Evolutionary conservation across 1,140 invertebrate species (phyloP).

Genomic region (Drosophila micromelanica): DNA sequence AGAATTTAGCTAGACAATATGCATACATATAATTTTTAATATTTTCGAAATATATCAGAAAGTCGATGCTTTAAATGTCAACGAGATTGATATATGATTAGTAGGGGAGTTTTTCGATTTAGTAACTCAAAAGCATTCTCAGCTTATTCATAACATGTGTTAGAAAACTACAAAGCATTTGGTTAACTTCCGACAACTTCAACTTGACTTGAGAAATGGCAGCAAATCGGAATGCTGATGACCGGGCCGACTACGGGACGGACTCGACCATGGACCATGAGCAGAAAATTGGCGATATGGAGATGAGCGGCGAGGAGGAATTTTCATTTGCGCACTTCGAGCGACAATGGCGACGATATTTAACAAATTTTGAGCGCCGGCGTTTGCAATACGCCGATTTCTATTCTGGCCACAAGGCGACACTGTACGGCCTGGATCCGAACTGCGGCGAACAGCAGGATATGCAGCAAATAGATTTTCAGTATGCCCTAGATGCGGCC

Average conservation of each 20-base stretch:
- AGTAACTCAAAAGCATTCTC: neutral
- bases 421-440: neutral
- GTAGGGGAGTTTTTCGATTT: neutral
- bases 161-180: slow-evolving; percentile 2
- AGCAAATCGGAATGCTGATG: slow-evolving; percentile 1
- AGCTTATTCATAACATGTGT: slow-evolving; percentile 7
- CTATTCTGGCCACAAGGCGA: slow-evolving; percentile 3
- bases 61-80: neutral
- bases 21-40: no score
- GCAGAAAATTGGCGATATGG: slow-evolving; percentile 3
- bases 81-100: no score
- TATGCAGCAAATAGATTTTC: neutral
- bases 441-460: neutral
- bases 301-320: slow-evolving; percentile 3
- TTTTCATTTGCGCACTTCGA: slow-evolving; percentile 28
- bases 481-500: slow-evolving; percentile 8
- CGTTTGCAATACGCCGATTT: slow-evolving; percentile 2
- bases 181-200: neutral
- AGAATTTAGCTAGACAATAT: no score
- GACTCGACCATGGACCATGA: neutral
- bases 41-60: no score
- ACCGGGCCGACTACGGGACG: no score
- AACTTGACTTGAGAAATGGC: slow-evolving; percentile 4
- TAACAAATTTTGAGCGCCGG: slow-evolving; percentile 14
- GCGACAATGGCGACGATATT: slow-evolving; percentile 12